These are phyloP conservation scores for Aelia acuminata DNA, from an alignment of 2,888 invertebrate genomes.

Conservation along the genomic window DNA sequence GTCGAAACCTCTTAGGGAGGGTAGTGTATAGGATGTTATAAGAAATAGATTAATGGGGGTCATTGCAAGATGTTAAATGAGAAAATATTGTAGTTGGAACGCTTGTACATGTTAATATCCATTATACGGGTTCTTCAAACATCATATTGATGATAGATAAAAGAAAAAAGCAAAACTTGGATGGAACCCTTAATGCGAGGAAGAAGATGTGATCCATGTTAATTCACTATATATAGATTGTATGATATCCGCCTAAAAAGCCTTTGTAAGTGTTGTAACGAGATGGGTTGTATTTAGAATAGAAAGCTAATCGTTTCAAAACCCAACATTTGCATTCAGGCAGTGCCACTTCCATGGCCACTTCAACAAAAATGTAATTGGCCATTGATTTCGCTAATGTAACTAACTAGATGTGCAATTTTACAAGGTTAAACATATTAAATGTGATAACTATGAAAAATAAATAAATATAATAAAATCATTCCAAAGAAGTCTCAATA, in stretches of 20 bases:
- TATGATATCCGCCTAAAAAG: neutral
- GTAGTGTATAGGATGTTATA: too few relatives aligned
- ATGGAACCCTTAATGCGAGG: neutral
- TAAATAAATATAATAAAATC: neutral
- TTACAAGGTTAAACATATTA: neutral
- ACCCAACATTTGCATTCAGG: neutral
- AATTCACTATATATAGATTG: neutral
- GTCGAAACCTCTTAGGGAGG: too few relatives aligned
- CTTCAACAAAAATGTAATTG: neutral
- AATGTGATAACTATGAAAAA: neutral
- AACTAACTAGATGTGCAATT: neutral
- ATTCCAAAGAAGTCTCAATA: too few relatives aligned
- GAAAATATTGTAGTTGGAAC: too few relatives aligned
- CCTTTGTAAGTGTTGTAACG: neutral
- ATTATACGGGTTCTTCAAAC: too few relatives aligned
- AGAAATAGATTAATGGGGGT: too few relatives aligned
- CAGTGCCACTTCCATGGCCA: neutral
- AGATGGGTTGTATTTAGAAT: neutral
- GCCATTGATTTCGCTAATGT: neutral
- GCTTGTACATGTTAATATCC: too few relatives aligned
- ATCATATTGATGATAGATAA: too few relatives aligned
- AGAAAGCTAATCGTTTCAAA: constrained; percentile 50
- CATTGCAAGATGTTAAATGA: too few relatives aligned
- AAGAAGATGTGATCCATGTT: neutral
- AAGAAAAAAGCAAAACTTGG: too few relatives aligned